phyloP scores from a whole-genome alignment of 2,888 invertebrate genomes.

The Zaprionus lineosus region DNA sequence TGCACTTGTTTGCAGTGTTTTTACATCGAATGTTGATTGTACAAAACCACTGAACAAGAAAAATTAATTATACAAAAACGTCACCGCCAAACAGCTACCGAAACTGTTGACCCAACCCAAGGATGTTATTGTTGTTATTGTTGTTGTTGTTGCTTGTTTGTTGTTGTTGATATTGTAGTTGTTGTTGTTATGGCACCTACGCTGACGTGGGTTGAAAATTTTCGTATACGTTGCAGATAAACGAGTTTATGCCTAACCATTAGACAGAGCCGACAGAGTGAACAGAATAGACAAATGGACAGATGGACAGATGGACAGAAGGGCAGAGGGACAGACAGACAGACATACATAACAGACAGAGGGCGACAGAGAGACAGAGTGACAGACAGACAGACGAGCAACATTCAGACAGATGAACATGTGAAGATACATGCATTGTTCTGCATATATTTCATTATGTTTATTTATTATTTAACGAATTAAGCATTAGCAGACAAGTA shows the following conservation, averaged over 20 bases:
- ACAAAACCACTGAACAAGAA: conserved; percentile 82
- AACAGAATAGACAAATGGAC: conserved; percentile 4
- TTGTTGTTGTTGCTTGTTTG: conserved; percentile 21
- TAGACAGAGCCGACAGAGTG: conserved; percentile 11
- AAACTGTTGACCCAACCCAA: conserved; percentile 71
- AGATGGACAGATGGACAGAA: conserved; percentile 21
- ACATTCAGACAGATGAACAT: conserved; percentile 36
- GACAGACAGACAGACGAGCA: conserved; percentile 8
- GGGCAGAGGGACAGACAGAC: conserved; percentile 4
- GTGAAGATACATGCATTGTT: conserved; percentile 48
- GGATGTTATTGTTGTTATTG: conserved; percentile 24
- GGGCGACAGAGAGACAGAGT: too few species aligned
- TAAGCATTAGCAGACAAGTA: conserved; percentile 52
- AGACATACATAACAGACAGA: too few species aligned
- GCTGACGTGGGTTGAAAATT: conserved; percentile 45
- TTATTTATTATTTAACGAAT: conserved; percentile 74
- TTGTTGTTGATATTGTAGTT: conserved; percentile 26
- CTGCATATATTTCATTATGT: conserved; percentile 69
- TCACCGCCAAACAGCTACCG: conserved; percentile 78
- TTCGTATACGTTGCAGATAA: conserved; percentile 51
- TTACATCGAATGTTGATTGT: conserved; percentile 80
- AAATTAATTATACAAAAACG: conserved; percentile 82
- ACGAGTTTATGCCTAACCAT: conserved; percentile 67
- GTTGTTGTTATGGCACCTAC: conserved; percentile 52
- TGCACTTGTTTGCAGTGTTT: conserved; percentile 72